phyloP scores from a whole-genome alignment of 2,113 vertebrate genomes.

The Fulica atra region DNA sequence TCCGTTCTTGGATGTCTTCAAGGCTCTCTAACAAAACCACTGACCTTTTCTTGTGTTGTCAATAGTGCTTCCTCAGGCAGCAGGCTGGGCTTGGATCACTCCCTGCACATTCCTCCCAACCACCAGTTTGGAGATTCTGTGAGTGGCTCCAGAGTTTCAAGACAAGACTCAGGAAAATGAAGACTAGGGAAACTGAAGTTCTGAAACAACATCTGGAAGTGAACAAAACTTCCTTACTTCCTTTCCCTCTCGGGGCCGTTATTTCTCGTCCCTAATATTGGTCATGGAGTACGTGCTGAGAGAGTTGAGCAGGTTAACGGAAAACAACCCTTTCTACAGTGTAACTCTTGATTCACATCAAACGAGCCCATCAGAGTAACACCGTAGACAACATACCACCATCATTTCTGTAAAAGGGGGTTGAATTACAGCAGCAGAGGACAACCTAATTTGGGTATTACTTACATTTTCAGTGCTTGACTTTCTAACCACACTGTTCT shows the following conservation, averaged over 20 bases:
- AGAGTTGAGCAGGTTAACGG: background rate
- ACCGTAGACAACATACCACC: fast-evolving
- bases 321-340: background rate
- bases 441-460: background rate
- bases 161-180: background rate
- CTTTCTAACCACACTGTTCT: background rate
- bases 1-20: background rate
- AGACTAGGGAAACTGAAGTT: background rate
- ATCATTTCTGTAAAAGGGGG: background rate
- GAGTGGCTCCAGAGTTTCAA: background rate
- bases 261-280: background rate
- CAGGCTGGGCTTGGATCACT: background rate
- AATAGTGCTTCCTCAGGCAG: background rate
- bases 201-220: background rate
- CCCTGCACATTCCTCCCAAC: background rate
- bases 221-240: background rate
- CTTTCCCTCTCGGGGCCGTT: background rate
- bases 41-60: background rate
- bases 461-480: background rate
- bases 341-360: background rate
- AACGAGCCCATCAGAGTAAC: background rate
- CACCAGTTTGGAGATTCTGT: background rate
- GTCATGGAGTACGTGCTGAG: background rate
- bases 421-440: background rate
- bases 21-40: background rate